These are phyloP conservation scores for Vidua chalybeata DNA, from an alignment of 2,113 vertebrate genomes.

Conservation along the genomic window DNA sequence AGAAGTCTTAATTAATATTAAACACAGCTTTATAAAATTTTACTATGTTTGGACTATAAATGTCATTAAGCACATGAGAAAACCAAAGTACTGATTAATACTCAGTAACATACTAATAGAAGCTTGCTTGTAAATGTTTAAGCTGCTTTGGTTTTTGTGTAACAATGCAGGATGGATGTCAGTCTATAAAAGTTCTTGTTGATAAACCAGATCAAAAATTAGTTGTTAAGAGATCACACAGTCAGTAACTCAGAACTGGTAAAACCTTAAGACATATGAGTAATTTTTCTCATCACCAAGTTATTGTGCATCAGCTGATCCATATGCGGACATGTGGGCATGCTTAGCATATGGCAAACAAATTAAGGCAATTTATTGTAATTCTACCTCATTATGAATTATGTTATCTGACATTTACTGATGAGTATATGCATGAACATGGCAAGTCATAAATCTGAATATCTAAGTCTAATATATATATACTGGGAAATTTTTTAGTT, in stretches of 20 bases:
- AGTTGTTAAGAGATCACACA: not conserved
- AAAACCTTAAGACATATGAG: slow-evolving; percentile 15
- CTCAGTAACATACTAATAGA: not conserved
- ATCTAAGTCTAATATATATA: not conserved
- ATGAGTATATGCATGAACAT: not conserved
- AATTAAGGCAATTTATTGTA: slow-evolving; percentile 15
- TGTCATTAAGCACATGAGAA: not conserved
- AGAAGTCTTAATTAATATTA: not conserved
- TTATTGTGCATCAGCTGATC: slow-evolving; percentile 24
- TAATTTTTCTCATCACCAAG: slow-evolving; percentile 19
- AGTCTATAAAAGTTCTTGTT: not conserved
- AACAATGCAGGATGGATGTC: not conserved
- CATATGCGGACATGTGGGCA: slow-evolving; percentile 28
- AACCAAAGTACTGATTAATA: not conserved
- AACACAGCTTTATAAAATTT: not conserved
- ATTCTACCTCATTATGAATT: not conserved
- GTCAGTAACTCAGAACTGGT: not conserved
- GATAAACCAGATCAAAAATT: not conserved
- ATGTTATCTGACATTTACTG: not conserved
- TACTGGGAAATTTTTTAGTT: not conserved
- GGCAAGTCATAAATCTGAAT: not conserved
- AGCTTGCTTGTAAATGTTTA: not conserved
- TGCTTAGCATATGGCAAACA: slow-evolving; percentile 27
- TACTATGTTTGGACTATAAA: not conserved
- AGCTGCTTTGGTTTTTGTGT: not conserved